phyloP scores from a whole-genome alignment of 1,140 invertebrate species.

The Drosophila seguyi region DNA sequence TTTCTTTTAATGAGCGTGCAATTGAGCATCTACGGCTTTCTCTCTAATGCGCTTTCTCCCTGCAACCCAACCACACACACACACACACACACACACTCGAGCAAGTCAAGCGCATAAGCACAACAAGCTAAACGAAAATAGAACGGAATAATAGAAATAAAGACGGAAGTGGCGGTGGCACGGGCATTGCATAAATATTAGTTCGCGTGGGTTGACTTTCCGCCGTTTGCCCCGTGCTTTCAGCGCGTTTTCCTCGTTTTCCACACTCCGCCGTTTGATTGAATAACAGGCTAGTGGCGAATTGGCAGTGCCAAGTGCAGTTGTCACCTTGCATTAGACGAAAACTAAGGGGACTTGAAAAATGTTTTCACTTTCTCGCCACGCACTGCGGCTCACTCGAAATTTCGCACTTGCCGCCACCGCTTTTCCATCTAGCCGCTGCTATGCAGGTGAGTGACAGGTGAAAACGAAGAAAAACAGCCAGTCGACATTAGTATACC shows the following conservation, averaged over 20 bases:
- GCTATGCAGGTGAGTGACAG: conserved; percentile 63
- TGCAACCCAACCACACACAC: conserved; percentile 16
- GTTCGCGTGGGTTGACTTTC: conserved; percentile 67
- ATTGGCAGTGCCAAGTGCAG: conserved; percentile 49
- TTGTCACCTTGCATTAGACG: conserved; percentile 44
- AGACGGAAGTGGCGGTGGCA: conserved; percentile 64
- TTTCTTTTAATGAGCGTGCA: conserved; percentile 47
- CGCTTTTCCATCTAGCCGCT: conserved; percentile 36
- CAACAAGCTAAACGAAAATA: conserved; percentile 35
- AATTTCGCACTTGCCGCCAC: conserved; percentile 58
- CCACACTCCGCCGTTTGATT: conserved; percentile 43
- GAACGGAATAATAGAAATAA: conserved; percentile 53
- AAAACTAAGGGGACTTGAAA: conserved; percentile 42
- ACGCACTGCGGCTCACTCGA: conserved; percentile 72
- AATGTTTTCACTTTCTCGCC: conserved; percentile 79
- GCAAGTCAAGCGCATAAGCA: conserved; percentile 12
- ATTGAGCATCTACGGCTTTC: conserved; percentile 67
- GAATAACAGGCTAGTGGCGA: conserved; percentile 62
- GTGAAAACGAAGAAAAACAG: background rate
- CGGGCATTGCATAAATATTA: conserved; percentile 68
- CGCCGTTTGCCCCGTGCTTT: conserved; percentile 11
- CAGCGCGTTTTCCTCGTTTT: conserved; percentile 8
- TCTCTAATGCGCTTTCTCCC: conserved; percentile 71
- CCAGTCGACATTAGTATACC: background rate
- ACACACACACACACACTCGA: background rate